These are phyloP conservation scores for Acanthosoma haemorrhoidale DNA, from an alignment of 2,888 invertebrate genomes.

Conservation along the genomic window DNA sequence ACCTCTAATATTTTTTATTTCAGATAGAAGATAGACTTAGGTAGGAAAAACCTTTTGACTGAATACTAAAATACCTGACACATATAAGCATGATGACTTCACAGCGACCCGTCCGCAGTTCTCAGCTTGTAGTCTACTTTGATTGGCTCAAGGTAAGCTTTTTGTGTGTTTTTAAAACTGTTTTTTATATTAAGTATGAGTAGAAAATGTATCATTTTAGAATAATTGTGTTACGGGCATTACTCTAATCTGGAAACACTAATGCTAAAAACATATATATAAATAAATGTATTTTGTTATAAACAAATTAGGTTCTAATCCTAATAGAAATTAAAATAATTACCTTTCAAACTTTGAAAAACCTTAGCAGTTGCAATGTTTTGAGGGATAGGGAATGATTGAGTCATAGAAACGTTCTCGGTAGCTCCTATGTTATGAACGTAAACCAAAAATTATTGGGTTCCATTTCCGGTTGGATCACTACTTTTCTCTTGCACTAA, in stretches of 20 bases:
- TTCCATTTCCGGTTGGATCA: no score
- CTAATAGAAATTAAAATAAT: no score
- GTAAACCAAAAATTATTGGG: no score
- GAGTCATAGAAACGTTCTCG: no score
- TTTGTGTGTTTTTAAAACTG: not conserved
- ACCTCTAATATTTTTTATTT: not conserved
- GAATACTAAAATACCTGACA: not conserved
- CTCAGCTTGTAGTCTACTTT: conserved; percentile 20
- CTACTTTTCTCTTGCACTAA: no score
- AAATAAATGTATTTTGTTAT: not conserved
- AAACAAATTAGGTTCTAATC: no score
- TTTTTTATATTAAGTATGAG: not conserved
- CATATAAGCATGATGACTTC: conserved; percentile 4
- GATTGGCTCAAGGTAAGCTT: conserved; percentile 16
- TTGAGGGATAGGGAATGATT: no score
- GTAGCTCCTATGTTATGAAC: no score
- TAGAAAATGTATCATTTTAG: not conserved
- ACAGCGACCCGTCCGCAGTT: conserved; percentile 21
- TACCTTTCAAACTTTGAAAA: no score
- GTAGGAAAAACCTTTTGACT: conserved; percentile 7
- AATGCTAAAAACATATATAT: not conserved
- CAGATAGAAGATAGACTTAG: conserved; percentile 6
- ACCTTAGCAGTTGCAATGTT: no score
- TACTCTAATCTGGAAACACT: not conserved
- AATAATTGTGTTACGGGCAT: not conserved